These are phyloP conservation scores for Typhlichthys subterraneus DNA, from an alignment of 2,797 vertebrate genomes.

Conservation along the genomic window DNA sequence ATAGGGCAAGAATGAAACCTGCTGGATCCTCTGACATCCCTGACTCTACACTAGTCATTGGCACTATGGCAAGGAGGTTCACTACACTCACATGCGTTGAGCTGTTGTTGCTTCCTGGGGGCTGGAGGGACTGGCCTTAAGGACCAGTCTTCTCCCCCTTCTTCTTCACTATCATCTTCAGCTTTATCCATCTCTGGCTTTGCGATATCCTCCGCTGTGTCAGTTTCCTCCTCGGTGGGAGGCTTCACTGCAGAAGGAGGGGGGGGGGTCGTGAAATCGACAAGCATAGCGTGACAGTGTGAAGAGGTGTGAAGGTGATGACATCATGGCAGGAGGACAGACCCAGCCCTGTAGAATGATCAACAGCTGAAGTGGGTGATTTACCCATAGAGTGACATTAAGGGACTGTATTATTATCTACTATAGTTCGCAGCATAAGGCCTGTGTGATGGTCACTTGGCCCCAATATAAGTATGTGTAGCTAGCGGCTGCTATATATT, in stretches of 20 bases:
- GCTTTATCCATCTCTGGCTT: slow-evolving; percentile 39
- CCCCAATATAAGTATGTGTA: no score
- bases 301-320: no score
- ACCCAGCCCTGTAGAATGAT: no score
- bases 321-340: no score
- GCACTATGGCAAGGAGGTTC: background rate
- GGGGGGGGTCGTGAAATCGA: background rate
- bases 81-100: slow-evolving; percentile 67
- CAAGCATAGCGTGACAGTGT: no score
- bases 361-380: no score
- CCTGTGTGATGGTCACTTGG: no score
- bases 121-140: slow-evolving; percentile 39
- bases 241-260: slow-evolving; percentile 53
- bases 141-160: slow-evolving; percentile 44
- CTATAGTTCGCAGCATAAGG: no score
- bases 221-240: slow-evolving; percentile 46
- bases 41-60: background rate
- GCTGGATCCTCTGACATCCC: background rate
- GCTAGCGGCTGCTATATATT: no score
- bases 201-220: slow-evolving; percentile 39
- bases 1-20: background rate
- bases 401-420: no score
- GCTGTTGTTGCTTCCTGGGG: slow-evolving; percentile 62
- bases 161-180: slow-evolving; percentile 42
- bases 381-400: no score